phyloP scores from a whole-genome alignment of 92 coral and sea anemone species.

The Zoanthus gigantus region DNA sequence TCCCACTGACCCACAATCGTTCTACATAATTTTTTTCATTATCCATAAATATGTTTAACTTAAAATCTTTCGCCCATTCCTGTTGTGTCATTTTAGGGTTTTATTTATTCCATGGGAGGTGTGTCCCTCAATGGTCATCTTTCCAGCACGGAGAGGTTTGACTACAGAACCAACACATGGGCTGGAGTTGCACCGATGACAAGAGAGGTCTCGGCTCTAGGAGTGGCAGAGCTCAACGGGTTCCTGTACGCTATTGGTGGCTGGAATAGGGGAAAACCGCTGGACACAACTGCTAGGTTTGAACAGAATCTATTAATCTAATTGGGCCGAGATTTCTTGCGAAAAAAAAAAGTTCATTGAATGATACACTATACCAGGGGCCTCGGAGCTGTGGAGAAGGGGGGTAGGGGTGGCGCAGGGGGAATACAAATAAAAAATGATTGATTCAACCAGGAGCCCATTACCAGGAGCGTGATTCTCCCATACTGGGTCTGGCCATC shows the following conservation, averaged over 20 bases:
- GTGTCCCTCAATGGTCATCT: slow-evolving; percentile 91
- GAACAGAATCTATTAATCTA: not conserved
- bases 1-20: too few relatives aligned
- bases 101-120: slow-evolving; percentile 94
- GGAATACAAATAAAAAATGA: too few relatives aligned
- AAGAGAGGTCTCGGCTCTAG: slow-evolving; percentile 92
- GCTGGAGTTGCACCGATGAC: slow-evolving; percentile 93
- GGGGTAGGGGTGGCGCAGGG: too few relatives aligned
- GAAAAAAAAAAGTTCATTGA: too few relatives aligned
- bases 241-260: slow-evolving; percentile 94
- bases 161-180: slow-evolving; percentile 91
- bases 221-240: slow-evolving; percentile 90
- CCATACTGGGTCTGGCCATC: too few relatives aligned
- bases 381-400: too few relatives aligned
- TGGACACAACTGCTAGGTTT: slow-evolving; percentile 78
- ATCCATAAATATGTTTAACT: too few relatives aligned
- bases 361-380: too few relatives aligned
- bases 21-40: too few relatives aligned
- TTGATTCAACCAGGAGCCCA: too few relatives aligned
- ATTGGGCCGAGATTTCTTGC: too few relatives aligned
- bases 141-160: slow-evolving; percentile 93
- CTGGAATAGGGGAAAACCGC: slow-evolving; percentile 92
- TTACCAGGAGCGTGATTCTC: too few relatives aligned
- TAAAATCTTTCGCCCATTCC: not conserved
- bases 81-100: slow-evolving; percentile 43